These are phyloP conservation scores for Palythoa grandis DNA, from an alignment of 92 coral and sea anemone species.

Conservation along the genomic window DNA sequence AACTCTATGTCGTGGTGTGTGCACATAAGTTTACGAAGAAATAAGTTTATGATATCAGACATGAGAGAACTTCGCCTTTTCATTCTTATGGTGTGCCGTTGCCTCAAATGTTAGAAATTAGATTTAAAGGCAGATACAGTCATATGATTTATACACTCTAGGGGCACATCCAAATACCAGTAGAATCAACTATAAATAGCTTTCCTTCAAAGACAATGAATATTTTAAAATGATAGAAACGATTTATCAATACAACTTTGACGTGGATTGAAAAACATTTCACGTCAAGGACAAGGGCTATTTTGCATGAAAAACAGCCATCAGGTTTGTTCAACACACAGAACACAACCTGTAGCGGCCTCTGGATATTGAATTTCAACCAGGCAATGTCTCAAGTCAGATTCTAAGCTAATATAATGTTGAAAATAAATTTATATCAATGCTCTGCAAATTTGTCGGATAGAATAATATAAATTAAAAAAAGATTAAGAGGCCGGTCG, in stretches of 20 bases:
- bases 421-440: background rate
- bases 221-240: background rate
- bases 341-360: background rate
- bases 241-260: background rate
- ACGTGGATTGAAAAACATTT: background rate
- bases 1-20: background rate
- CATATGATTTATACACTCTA: background rate
- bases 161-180: background rate
- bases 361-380: background rate
- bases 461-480: background rate
- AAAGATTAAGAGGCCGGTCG: background rate
- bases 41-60: background rate
- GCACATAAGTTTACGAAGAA: background rate
- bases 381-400: background rate
- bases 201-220: background rate
- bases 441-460: background rate
- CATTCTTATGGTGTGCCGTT: background rate
- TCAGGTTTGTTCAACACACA: background rate
- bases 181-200: background rate
- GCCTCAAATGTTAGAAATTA: background rate
- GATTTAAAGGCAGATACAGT: background rate
- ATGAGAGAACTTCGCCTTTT: background rate
- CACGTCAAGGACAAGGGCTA: too few relatives aligned
- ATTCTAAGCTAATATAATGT: background rate
- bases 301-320: background rate